Evolutionary conservation across 2,113 vertebrate species (phyloP), one percentile per base, ranked within the genome.

Genomic region (Oxyruncus cristatus): DNA sequence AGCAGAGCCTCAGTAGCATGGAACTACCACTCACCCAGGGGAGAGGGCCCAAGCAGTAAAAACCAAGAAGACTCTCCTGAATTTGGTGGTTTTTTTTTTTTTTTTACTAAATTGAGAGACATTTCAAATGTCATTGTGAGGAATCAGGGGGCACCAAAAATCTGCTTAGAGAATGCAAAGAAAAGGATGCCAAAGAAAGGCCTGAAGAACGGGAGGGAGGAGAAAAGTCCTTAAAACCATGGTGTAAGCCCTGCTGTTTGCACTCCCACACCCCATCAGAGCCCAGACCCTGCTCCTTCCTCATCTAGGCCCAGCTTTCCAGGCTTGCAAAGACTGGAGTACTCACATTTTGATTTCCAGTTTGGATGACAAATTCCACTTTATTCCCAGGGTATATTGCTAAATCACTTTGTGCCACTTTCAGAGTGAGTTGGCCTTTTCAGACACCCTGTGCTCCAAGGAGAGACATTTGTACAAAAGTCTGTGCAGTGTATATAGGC

Each of bases 361-460:
- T 52, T 84, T 5, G 2, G 61, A 84, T 89, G 88, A 94, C 44
- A 86, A 88, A 94, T 93, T 68, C 44, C 32, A 4, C 47, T 63
- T 67, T 84, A 46, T 59, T 89, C 70, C 50, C 1, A 9, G 86
- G 53, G 37, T 50, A 3, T 76, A 50, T 58, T 32, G 89, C 65
- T 88, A 92, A 96, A 96, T 95, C 52, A 61, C 37, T 35, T 33
- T 17, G 44, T 61, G 86, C n/a, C 83, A 66, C 73, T 3, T 68
- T 81, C 47, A 37, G 63, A 76, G 58, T 42, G 83, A 94, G 41
- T 22, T 91, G 91, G 92, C 93, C 92, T 97, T 95, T 96, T n/a
- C 89, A 75, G 62, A 61, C 41, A 20, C 46, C 47, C 84, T 61
- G 77, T 0, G 55, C 90, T 94, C 72, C 68, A 13, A 96, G 93